Percentiles rank a stretch among this genome's conserved stretches.
Evolutionary conservation across 2,888 invertebrate species (phyloP).

Genomic region (Drosophila recens): DNA sequence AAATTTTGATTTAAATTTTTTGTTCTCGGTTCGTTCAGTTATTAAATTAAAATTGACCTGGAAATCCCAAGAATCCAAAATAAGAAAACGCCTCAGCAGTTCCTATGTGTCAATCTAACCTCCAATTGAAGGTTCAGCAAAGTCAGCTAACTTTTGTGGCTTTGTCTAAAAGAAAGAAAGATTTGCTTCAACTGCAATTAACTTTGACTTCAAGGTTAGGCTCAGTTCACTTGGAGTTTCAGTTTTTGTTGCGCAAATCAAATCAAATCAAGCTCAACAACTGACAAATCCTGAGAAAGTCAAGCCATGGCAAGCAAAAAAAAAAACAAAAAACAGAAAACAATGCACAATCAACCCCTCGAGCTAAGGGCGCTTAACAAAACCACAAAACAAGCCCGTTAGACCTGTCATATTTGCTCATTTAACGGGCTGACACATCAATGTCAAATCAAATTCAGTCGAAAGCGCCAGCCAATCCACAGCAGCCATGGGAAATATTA

Average conservation of each 20-base stretch:
- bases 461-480: conserved; percentile 40
- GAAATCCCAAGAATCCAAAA: conserved; percentile 3
- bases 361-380: conserved; percentile 39
- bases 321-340: conserved; percentile 29
- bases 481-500: not conserved
- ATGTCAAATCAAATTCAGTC: conserved; percentile 79
- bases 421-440: conserved; percentile 84
- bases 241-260: conserved; percentile 43
- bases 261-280: conserved; percentile 60
- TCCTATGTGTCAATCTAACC: conserved; percentile 17
- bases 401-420: conserved; percentile 77
- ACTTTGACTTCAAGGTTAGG: conserved; percentile 56
- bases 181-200: conserved; percentile 63
- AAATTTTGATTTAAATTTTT: not conserved
- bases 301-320: conserved; percentile 18
- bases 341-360: conserved; percentile 72
- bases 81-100: conserved; percentile 9
- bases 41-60: conserved; percentile 22
- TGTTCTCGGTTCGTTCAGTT: not conserved
- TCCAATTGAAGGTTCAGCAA: conserved; percentile 53
- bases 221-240: conserved; percentile 22
- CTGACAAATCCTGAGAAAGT: conserved; percentile 81
- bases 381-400: conserved; percentile 63
- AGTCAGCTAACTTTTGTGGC: conserved; percentile 46
- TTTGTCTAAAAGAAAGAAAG: conserved; percentile 23